Base-by-base conservation (phyloP, 2,797 vertebrate genomes). In the Diplodus sargus region DNA sequence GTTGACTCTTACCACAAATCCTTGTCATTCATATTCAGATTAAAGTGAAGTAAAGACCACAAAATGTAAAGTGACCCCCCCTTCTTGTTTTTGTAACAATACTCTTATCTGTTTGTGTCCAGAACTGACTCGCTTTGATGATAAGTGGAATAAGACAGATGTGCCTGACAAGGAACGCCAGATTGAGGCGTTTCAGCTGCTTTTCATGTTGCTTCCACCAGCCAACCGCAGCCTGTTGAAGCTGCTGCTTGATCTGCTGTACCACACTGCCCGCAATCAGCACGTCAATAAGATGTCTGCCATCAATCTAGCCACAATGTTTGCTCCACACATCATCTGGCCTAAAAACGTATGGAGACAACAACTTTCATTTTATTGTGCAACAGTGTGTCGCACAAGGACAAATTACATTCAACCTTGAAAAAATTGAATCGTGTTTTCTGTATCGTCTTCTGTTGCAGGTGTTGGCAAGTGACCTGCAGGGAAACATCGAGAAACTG, bases 211-310 rank as follows among this genome's bases (percentile, higher is more conserved):
- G 72, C 96, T 99, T 20, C 98, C 98, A 3, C 90, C 97, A 0
- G 95, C 96, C 79, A 99, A 98, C 89, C 96, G 98, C 84, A 98
- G 95, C 65, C 90, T 99, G 71, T 95, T 99, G 76, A 98, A 98
- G 79, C 95, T 99, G 64, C 91, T 99, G 61, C 94, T 99, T 81
- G 97, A 99, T 93, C 92, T 99, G 84, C 94, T 99, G 22, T 97
- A 99, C 90, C 97, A 98, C 90, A 99, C 98, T 0, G 98, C 98
- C 64, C 97, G 97, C 88, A 97, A 97, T 65, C 98, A 99, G 89
- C 96, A 97, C 63, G 91, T 95, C 85, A 99, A 99, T 93, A 99
- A 99, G 93, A 99, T 99, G 98, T 97, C 97, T 23, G 98, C 98
- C 60, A 95, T 97, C 84, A 99, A 99, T 89, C 94, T 99, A 68